phyloP scores from a whole-genome alignment of 2,888 invertebrate species.

The Urechis unicinctus region DNA sequence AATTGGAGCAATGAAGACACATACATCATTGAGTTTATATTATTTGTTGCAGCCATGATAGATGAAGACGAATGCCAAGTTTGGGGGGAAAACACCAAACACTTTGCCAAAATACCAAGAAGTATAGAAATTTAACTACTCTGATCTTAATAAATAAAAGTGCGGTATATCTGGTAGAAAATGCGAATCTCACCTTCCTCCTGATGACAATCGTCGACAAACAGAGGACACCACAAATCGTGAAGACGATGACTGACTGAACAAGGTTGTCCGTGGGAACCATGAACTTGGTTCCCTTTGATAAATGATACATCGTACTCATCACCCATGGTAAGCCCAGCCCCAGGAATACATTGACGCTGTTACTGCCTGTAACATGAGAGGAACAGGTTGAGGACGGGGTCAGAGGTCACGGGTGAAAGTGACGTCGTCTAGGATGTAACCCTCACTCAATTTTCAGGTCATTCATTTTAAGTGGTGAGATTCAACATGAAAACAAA shows the following conservation, averaged over 20 bases:
- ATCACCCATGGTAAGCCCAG: constrained; percentile 47
- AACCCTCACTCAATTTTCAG: too few relatives aligned
- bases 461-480: too few relatives aligned
- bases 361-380: constrained; percentile 41
- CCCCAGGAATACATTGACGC: constrained; percentile 47
- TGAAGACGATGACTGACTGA: constrained; percentile 39
- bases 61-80: too few relatives aligned
- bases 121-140: too few relatives aligned
- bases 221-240: constrained; percentile 31
- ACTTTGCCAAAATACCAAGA: not conserved
- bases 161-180: not conserved
- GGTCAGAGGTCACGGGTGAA: too few relatives aligned
- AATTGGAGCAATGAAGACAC: too few relatives aligned
- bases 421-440: not conserved
- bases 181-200: constrained; percentile 29
- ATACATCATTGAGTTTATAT: too few relatives aligned
- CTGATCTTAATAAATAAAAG: too few relatives aligned
- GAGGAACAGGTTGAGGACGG: too few relatives aligned
- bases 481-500: too few relatives aligned
- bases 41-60: too few relatives aligned
- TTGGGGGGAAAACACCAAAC: not conserved
- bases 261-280: constrained; percentile 35
- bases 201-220: constrained; percentile 33
- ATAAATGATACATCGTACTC: constrained; percentile 32
- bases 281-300: constrained; percentile 24